A percentile compares a stretch with the other conserved stretches of the same genome.
Conservation (phyloP, 2,797 vertebrate species). For the Chlorospingus flavigularis region DNA sequence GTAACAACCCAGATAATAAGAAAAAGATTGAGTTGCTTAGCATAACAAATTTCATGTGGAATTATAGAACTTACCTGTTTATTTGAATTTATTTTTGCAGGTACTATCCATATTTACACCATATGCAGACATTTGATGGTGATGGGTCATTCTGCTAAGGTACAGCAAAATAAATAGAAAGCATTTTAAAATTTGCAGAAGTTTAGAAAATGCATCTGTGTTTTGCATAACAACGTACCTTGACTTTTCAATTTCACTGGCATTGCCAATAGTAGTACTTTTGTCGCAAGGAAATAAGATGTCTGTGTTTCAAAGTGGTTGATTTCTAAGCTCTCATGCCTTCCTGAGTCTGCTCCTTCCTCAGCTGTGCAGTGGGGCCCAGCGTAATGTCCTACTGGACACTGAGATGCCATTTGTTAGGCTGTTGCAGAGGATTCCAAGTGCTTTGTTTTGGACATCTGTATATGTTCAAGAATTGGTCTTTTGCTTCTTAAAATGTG, state of each 20-base stretch:
- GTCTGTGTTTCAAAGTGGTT: background rate
- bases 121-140: slow-evolving; percentile 92
- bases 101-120: slow-evolving; percentile 88
- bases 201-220: background rate
- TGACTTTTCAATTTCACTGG: background rate
- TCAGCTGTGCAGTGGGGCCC: background rate
- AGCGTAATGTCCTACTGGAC: background rate
- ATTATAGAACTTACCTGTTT: background rate
- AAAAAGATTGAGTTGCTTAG: background rate
- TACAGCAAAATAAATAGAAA: slow-evolving; percentile 62
- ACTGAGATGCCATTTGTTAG: background rate
- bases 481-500: background rate
- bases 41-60: background rate
- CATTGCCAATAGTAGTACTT: background rate
- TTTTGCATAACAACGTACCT: background rate
- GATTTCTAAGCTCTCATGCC: background rate
- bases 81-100: slow-evolving; percentile 73
- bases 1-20: background rate
- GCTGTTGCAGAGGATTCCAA: background rate
- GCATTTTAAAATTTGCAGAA: background rate
- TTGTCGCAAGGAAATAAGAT: background rate
- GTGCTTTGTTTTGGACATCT: background rate
- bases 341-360: background rate
- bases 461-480: fast-evolving
- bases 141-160: slow-evolving; percentile 84